phyloP scores from a whole-genome alignment of 2,113 vertebrate species.

The cattle (Bos taurus) region DNA sequence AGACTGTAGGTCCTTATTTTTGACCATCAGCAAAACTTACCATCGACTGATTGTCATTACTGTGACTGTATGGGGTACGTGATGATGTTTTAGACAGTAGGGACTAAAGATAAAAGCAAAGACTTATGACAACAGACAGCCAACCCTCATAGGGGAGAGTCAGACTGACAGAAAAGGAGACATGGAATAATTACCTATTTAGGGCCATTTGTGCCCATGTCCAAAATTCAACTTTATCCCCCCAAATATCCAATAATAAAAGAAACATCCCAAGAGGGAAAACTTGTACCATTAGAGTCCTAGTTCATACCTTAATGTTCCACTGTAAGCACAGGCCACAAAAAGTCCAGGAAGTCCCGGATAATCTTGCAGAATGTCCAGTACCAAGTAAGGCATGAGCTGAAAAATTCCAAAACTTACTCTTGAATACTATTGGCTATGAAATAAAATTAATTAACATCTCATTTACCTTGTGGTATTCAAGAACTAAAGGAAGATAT shows the following conservation, averaged over 20 bases:
- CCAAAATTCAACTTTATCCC: neutral
- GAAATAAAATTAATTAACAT: neutral
- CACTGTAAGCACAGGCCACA: constrained; percentile 96
- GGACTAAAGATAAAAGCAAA: neutral
- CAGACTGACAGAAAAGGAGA: neutral
- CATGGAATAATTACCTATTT: too few species aligned
- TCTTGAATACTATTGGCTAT: neutral
- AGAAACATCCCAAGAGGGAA: neutral
- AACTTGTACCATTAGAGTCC: neutral
- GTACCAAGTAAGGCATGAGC: constrained; percentile 94
- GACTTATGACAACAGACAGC: neutral
- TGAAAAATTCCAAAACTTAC: constrained; percentile 77
- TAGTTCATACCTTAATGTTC: constrained; percentile 91
- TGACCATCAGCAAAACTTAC: neutral
- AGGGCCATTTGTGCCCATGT: neutral
- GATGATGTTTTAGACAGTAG: neutral
- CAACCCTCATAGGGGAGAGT: neutral
- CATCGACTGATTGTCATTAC: neutral
- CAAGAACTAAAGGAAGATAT: neutral
- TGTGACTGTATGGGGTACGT: rapidly evolving
- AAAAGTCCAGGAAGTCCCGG: constrained; percentile 96
- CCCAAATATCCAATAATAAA: neutral
- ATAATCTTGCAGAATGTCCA: constrained; percentile 90
- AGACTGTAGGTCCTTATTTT: neutral
- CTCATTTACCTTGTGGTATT: neutral